Evolutionary conservation across 2,888 invertebrate genomes (phyloP).

Genomic region (Drosophila falleni): DNA sequence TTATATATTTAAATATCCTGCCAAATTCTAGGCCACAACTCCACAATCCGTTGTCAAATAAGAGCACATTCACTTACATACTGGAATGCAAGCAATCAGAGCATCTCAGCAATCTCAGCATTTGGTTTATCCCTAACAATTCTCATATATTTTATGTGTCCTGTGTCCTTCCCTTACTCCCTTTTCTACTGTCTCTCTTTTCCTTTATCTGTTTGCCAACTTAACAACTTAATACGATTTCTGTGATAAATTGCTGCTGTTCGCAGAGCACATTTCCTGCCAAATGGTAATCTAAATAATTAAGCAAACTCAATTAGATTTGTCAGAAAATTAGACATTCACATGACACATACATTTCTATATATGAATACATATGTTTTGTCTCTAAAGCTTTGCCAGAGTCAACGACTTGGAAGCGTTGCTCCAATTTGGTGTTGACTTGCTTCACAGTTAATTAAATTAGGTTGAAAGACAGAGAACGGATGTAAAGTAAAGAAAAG

Average conservation of each 20-base stretch:
- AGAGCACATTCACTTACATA: background rate
- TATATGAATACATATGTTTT: constrained; percentile 6
- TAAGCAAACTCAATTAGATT: constrained; percentile 76
- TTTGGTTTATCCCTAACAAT: constrained; percentile 18
- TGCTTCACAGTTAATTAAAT: constrained; percentile 48
- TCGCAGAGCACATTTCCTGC: constrained; percentile 40
- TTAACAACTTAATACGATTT: constrained; percentile 50
- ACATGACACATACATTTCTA: constrained; percentile 16
- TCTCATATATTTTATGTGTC: constrained; percentile 51
- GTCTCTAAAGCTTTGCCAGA: constrained; percentile 9
- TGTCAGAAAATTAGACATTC: constrained; percentile 54
- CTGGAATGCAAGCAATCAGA: constrained; percentile 9
- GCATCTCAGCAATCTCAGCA: constrained; percentile 38
- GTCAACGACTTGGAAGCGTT: constrained; percentile 30
- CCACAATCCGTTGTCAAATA: constrained; percentile 21
- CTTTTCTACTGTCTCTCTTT: background rate
- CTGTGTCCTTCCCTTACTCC: background rate
- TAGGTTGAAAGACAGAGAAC: constrained; percentile 23
- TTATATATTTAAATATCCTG: constrained; percentile 2
- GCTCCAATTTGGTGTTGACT: constrained; percentile 43
- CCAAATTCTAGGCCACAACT: constrained; percentile 24
- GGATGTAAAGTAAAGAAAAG: constrained; percentile 1
- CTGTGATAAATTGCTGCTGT: constrained; percentile 58
- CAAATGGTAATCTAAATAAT: constrained; percentile 74
- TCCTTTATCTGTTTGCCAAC: constrained; percentile 30